Base-by-base conservation (phyloP, 2,113 vertebrate genomes). In the Epinephelus fuscoguttatus region DNA sequence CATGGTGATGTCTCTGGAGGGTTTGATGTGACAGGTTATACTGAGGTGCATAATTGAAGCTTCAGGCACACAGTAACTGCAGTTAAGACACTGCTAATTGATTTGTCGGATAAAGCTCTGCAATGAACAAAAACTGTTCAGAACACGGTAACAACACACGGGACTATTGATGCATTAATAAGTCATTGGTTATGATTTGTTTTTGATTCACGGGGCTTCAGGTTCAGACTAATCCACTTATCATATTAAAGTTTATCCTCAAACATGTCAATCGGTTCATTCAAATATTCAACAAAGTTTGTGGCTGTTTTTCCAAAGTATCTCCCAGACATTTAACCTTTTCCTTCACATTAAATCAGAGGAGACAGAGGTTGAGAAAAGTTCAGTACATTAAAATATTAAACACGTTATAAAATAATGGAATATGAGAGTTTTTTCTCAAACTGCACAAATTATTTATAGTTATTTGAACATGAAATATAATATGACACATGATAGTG, bases 1-100 rank as follows among this genome's bases (percentile, higher is more conserved):
- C 64, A 70, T 15, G 52, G 49, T 14, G 57, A 61, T 15, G 74
- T 81, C 85, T 82, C 82, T 1, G 0, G 80, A 80, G 88, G 73
- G 70, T 80, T 82, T 17, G 45, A 70, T 72, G 42, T 80, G 74
- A 68, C 91, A 80, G 71, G 78, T 87, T 84, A 75, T n/a, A 64
- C 72, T 27, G 69, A 70, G 66, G 68, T 81, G 52, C 45, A 52
- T 84, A 85, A 90, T 84, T 86, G 88, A 82, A 71, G 77, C 87
- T 82, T 80, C 80, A 37, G 88, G 84, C 88, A 21, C 59, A 69
- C 23, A 47, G 62, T 61, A 49, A 76, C 52, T 67, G 57, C 69
- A 84, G 62, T 85, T 80, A 69, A 85, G 52, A 62, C 62, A n/a
- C 9, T 21, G 52, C 68, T 85, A 85, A 92, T 89, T 92, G 86